These are phyloP conservation scores for Myrmecobius fasciatus DNA, from an alignment of 2,113 vertebrate species.

Conservation along the genomic window DNA sequence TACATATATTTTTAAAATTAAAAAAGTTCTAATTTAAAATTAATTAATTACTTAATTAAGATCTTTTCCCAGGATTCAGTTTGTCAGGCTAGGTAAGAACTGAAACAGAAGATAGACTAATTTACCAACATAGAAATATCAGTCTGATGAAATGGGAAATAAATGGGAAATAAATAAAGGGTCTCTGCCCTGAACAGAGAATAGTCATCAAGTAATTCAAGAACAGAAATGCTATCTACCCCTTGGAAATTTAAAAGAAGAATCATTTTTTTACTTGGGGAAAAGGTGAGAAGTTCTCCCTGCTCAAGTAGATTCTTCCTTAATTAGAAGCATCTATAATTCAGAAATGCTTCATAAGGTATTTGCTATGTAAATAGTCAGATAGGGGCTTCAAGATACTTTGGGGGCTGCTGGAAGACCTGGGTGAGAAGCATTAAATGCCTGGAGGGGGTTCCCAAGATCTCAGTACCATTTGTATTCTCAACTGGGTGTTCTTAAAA, in stretches of 20 bases:
- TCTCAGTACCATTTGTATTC: neutral
- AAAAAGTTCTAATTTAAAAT: no score
- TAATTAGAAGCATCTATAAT: neutral
- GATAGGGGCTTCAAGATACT: neutral
- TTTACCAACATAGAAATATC: neutral
- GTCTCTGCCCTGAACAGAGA: neutral
- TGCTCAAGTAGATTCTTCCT: neutral
- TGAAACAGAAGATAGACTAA: neutral
- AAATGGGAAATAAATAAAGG: neutral
- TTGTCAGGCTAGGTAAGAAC: neutral
- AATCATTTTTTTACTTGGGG: neutral
- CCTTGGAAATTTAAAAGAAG: neutral
- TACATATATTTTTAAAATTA: no score
- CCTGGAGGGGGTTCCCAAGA: neutral
- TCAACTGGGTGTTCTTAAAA: neutral
- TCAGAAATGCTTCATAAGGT: neutral
- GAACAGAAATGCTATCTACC: neutral
- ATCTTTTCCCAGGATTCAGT: neutral
- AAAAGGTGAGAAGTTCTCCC: neutral
- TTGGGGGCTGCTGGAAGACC: neutral
- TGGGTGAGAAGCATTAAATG: neutral
- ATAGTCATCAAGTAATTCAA: neutral
- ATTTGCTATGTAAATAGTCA: neutral
- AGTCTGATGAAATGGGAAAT: neutral
- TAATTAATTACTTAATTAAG: neutral